Conservation (phyloP, 2,888 invertebrate species). For the Brachyopa scutellaris region DNA sequence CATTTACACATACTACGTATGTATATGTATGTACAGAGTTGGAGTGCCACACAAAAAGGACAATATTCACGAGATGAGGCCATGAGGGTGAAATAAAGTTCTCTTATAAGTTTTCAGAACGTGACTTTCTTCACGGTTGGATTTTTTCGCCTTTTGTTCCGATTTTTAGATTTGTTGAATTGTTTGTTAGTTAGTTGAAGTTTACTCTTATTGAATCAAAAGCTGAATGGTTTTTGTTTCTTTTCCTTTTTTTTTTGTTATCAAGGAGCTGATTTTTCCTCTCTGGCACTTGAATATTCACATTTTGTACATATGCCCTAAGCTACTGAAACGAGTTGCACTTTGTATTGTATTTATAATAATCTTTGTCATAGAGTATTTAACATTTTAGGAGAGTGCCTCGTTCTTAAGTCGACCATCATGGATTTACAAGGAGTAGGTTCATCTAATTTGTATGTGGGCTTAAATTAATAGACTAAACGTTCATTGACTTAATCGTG, state of each 20-base stretch:
- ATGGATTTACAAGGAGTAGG: too few relatives aligned
- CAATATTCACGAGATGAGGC: slow-evolving; percentile 6
- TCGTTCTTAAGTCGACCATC: too few relatives aligned
- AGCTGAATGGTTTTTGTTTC: not conserved
- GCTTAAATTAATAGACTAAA: too few relatives aligned
- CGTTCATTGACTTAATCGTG: too few relatives aligned
- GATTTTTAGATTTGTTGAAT: not conserved
- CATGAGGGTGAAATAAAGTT: slow-evolving; percentile 40
- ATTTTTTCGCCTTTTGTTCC: not conserved
- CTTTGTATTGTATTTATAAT: too few relatives aligned
- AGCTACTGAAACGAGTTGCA: too few relatives aligned
- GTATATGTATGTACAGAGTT: not conserved
- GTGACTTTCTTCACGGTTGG: slow-evolving; percentile 49
- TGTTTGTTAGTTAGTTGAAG: slow-evolving; percentile 51
- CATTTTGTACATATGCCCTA: not conserved
- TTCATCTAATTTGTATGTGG: too few relatives aligned
- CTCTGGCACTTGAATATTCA: not conserved
- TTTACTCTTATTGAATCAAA: slow-evolving; percentile 56
- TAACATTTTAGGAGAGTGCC: too few relatives aligned
- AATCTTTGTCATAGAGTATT: too few relatives aligned
- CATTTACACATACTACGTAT: not conserved
- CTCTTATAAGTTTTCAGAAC: slow-evolving; percentile 33
- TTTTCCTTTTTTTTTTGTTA: not conserved
- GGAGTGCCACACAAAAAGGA: not conserved
- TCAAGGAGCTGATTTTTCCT: not conserved